Evolutionary conservation across 2,888 invertebrate genomes (phyloP).

Genomic region (Drosophila mettleri): DNA sequence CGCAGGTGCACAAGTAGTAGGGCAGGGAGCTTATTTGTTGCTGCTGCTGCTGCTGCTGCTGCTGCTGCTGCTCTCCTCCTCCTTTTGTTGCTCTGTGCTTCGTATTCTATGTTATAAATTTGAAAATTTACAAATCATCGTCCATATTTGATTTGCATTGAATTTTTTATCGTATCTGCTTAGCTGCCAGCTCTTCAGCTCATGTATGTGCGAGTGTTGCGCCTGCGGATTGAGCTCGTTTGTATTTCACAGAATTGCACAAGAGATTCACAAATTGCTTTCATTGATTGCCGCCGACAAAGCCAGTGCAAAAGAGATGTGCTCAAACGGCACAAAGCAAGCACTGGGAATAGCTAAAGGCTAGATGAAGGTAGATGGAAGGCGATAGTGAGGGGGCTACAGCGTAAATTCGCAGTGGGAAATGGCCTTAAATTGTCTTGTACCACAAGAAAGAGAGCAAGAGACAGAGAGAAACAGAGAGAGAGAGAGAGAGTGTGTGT

Average conservation of each 20-base stretch:
- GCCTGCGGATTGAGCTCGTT: constrained; percentile 64
- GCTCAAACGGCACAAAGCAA: constrained; percentile 20
- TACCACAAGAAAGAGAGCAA: neutral
- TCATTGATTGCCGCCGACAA: constrained; percentile 75
- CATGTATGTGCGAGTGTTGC: constrained; percentile 14
- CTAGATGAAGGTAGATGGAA: neutral
- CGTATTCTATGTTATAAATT: constrained; percentile 60
- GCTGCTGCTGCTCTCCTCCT: too few species aligned
- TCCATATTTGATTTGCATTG: constrained; percentile 77
- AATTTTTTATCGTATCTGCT: constrained; percentile 35
- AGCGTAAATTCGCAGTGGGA: constrained; percentile 34
- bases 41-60: too few species aligned
- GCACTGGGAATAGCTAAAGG: constrained; percentile 10
- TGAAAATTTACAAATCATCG: constrained; percentile 78
- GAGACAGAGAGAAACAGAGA: too few species aligned
- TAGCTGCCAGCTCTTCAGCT: constrained; percentile 39
- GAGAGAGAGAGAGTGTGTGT: too few species aligned
- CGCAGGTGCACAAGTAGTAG: neutral
- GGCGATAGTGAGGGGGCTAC: neutral
- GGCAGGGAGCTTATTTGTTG: constrained; percentile 19
- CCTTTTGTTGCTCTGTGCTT: constrained; percentile 27
- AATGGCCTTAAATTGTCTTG: constrained; percentile 55
- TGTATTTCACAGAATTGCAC: constrained; percentile 66
- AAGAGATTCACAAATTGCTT: constrained; percentile 76
- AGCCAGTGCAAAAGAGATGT: constrained; percentile 29